Percentiles rank a stretch among this genome's conserved stretches.
Evolutionary conservation across 2,888 invertebrate genomes (phyloP).

Genomic region (Pilophorus perplexus): DNA sequence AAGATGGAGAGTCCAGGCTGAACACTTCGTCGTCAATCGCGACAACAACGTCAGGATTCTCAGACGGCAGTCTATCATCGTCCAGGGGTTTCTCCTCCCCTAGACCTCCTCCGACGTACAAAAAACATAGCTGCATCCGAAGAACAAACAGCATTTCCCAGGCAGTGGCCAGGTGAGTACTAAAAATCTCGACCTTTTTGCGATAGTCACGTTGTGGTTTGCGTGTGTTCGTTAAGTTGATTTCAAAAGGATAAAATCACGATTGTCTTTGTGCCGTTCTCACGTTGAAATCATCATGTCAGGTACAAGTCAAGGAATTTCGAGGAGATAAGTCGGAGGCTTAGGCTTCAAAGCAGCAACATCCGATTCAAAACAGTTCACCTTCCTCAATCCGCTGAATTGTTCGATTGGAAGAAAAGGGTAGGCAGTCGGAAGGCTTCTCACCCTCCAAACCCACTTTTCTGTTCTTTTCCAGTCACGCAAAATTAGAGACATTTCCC

Average conservation of each 20-base stretch:
- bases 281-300: no score
- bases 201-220: no score
- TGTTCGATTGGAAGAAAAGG: conserved; percentile 44
- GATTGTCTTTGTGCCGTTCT: no score
- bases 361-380: conserved; percentile 35
- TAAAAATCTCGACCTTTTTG: not conserved
- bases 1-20: not conserved
- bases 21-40: conserved; percentile 20
- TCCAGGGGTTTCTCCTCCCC: not conserved
- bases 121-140: conserved; percentile 42
- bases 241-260: no score
- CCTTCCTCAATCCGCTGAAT: conserved; percentile 36
- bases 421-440: conserved; percentile 19
- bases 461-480: no score
- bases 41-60: conserved; percentile 1
- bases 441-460: no score
- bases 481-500: no score
- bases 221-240: no score
- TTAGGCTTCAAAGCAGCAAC: conserved; percentile 34
- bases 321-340: conserved; percentile 35
- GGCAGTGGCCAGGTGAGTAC: conserved; percentile 39
- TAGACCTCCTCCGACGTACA: conserved; percentile 19
- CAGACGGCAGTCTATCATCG: conserved; percentile 5
- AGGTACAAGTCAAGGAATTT: conserved; percentile 40
- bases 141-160: conserved; percentile 39